Conservation (phyloP, 2,113 vertebrate genomes). For the Dasyornis broadbenti region DNA sequence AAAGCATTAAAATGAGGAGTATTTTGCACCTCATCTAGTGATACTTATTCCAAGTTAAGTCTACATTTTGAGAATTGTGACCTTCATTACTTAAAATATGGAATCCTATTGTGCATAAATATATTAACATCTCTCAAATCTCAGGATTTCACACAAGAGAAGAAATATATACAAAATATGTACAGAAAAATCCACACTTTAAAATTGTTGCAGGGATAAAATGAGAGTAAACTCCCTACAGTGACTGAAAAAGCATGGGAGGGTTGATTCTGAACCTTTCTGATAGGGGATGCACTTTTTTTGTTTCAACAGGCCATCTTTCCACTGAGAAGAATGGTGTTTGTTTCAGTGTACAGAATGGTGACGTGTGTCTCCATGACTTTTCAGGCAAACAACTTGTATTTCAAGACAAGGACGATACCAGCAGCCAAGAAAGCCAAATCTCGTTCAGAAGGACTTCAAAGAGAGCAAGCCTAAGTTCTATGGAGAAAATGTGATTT, state of each 20-base stretch:
- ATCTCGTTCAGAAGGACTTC: constrained; percentile 74
- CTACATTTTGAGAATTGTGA: neutral
- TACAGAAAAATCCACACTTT: neutral
- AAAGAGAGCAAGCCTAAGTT: constrained; percentile 70
- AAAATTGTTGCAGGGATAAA: neutral
- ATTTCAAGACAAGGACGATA: constrained; percentile 67
- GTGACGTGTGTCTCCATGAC: constrained; percentile 73
- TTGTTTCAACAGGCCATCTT: constrained; percentile 67
- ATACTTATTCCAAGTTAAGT: neutral
- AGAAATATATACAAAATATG: neutral
- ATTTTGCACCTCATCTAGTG: neutral
- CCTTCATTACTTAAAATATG: neutral
- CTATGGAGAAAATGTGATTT: constrained; percentile 76
- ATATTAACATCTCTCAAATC: neutral
- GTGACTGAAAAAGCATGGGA: neutral
- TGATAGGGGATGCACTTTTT: neutral
- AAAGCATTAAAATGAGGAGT: neutral
- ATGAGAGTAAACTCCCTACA: neutral
- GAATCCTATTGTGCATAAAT: neutral
- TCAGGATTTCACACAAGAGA: neutral
- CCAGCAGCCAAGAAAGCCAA: constrained; percentile 61
- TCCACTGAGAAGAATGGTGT: constrained; percentile 72
- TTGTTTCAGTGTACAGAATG: constrained; percentile 74
- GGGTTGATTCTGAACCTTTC: neutral
- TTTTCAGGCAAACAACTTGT: constrained; percentile 68